Conservation (phyloP, 1,140 invertebrate genomes). For the Oreohelix idahoensis region DNA sequence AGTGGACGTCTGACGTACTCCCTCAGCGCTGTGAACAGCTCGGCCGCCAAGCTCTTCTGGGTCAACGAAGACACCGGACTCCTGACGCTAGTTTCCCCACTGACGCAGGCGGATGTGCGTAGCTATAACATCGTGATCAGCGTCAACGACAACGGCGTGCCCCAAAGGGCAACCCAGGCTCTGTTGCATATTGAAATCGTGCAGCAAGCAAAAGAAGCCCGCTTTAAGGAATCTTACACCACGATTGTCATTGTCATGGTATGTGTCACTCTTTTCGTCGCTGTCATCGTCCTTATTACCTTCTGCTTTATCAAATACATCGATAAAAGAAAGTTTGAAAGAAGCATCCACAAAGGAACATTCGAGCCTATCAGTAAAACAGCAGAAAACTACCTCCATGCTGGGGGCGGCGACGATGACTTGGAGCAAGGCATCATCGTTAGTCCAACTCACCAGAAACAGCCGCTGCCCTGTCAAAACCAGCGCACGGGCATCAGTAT, state of each 20-base stretch:
- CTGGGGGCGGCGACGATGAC: background rate
- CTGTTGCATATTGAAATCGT: conserved; percentile 40
- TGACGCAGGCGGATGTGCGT: conserved; percentile 42
- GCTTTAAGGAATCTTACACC: conserved; percentile 15
- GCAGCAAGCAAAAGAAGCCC: background rate
- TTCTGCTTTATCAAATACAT: conserved; percentile 60
- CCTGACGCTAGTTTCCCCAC: conserved; percentile 79
- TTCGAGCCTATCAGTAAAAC: conserved; percentile 15
- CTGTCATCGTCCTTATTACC: conserved; percentile 58
- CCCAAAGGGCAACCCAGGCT: conserved; percentile 48
- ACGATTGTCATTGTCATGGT: conserved; percentile 65
- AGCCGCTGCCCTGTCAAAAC: conserved; percentile 4
- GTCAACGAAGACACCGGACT: conserved; percentile 89
- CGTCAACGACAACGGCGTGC: conserved; percentile 53
- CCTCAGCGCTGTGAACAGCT: conserved; percentile 64
- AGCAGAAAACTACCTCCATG: conserved; percentile 1
- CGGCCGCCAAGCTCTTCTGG: conserved; percentile 80
- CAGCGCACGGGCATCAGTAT: background rate
- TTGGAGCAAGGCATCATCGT: conserved; percentile 7
- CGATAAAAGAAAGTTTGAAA: conserved; percentile 43
- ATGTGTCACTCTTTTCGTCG: conserved; percentile 59
- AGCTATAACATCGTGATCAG: conserved; percentile 51
- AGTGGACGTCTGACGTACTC: conserved; percentile 54
- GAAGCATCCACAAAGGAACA: conserved; percentile 12
- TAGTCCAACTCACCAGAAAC: background rate